Base-by-base conservation (phyloP, 2,797 vertebrate genomes). In the Falco columbarius region DNA sequence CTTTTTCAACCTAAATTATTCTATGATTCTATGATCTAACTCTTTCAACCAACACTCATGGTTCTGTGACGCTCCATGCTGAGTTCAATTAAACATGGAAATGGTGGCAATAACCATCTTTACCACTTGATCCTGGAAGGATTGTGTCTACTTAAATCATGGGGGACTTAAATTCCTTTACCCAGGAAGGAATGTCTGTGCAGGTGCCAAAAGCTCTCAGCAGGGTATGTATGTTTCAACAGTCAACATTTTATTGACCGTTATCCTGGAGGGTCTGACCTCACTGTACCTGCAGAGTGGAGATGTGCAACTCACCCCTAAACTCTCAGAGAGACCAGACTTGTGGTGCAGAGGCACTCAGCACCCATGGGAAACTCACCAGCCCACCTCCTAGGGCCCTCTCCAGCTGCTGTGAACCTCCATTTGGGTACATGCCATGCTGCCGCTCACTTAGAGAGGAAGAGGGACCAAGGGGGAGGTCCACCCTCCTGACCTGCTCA, bases 131-230 rank as follows among this genome's bases (percentile, higher is more conserved):
- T n/a, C 23, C 38, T 68, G 30, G 26, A 77, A 77, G 26, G 13
- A 73, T 4, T 0, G 2, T 22, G 81, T 24, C 40, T 46, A 23
- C 15, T 44, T 49, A 71, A 61, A 58, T 51, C 0, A 0, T 19
- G 10, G 13, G 12, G 22, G 30, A 36, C 23, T 68, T 67, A 72
- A 51, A 51, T 42, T 67, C 16, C 49, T 68, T 68, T 51, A 77
- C 14, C 5, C 8, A 72, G 62, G 44, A 74, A 81, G 14, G 27
- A 59, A 36, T 22, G 12, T 38, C 59, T 51, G 36, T 36, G 61
- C 46, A 46, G 30, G 15, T 77, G 34, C 27, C 66, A 83, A 54
- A 74, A 42, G 20, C 12, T 67, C 14, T 55, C 66, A 62, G 55
- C 21, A 34, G n/a, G 51, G 63, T 52, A 13, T 16, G 8, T 52